Percentiles rank a stretch among this genome's conserved stretches.
Evolutionary conservation across 2,113 vertebrate genomes (phyloP).

Genomic region (Poicephalus meyeri): DNA sequence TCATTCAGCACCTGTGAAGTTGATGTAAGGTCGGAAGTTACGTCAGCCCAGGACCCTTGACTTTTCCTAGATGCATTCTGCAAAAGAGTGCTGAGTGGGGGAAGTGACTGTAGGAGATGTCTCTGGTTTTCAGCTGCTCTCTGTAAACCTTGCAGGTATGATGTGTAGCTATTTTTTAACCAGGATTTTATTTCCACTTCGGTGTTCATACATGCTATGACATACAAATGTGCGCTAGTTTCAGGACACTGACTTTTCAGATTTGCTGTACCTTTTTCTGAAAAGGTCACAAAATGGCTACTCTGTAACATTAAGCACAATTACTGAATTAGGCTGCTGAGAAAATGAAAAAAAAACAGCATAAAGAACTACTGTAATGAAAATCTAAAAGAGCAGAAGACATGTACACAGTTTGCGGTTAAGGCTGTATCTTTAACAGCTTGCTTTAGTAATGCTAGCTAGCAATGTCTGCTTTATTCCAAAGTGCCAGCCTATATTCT

Average conservation of each 20-base stretch:
- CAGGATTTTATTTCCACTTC: not conserved
- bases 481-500: not conserved
- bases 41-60: not conserved
- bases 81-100: not conserved
- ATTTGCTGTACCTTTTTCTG: not conserved
- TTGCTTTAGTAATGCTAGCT: not conserved
- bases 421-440: not conserved
- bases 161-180: not conserved
- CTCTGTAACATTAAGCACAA: not conserved
- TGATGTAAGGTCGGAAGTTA: not conserved
- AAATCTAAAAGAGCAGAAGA: not conserved
- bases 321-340: not conserved
- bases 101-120: not conserved
- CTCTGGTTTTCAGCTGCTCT: not conserved
- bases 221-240: not conserved
- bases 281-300: not conserved
- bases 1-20: not conserved
- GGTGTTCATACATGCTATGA: not conserved
- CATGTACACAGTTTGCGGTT: not conserved
- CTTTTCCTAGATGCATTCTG: not conserved
- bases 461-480: not conserved
- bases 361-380: not conserved
- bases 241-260: not conserved
- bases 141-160: not conserved
- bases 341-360: not conserved